Evolutionary conservation across 2,797 vertebrate species (phyloP).

Genomic region (Clamator glandarius): DNA sequence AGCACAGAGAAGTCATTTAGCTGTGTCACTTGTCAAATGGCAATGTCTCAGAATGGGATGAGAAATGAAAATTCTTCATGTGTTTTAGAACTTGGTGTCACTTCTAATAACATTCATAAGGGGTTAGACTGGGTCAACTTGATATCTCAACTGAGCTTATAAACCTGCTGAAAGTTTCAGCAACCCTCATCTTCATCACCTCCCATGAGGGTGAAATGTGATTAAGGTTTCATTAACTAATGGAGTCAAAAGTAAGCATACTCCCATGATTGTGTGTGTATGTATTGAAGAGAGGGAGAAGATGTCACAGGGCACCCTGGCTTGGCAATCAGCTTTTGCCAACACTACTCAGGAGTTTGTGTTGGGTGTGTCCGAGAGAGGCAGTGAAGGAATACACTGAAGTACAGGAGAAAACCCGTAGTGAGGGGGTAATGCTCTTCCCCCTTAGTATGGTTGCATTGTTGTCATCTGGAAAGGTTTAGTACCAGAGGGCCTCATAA

Average conservation of each 20-base stretch:
- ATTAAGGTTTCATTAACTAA: background rate
- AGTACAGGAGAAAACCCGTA: background rate
- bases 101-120: background rate
- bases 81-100: background rate
- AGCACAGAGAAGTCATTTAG: background rate
- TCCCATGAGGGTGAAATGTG: background rate
- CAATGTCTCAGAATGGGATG: background rate
- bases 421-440: background rate
- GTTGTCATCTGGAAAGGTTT: background rate
- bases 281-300: background rate
- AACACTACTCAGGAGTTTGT: accelerated
- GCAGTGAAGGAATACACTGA: background rate
- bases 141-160: background rate
- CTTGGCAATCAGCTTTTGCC: background rate
- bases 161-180: background rate
- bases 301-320: background rate
- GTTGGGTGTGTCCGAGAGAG: background rate
- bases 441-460: background rate
- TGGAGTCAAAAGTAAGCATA: background rate
- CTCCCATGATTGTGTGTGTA: accelerated
- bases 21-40: background rate
- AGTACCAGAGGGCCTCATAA: constrained; percentile 19
- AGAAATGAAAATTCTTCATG: background rate
- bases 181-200: background rate
- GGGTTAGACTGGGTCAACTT: background rate